Evolutionary conservation across 2,113 vertebrate species (phyloP), one percentile per base, ranked within the genome.

Genomic region (Varanus salvator): DNA sequence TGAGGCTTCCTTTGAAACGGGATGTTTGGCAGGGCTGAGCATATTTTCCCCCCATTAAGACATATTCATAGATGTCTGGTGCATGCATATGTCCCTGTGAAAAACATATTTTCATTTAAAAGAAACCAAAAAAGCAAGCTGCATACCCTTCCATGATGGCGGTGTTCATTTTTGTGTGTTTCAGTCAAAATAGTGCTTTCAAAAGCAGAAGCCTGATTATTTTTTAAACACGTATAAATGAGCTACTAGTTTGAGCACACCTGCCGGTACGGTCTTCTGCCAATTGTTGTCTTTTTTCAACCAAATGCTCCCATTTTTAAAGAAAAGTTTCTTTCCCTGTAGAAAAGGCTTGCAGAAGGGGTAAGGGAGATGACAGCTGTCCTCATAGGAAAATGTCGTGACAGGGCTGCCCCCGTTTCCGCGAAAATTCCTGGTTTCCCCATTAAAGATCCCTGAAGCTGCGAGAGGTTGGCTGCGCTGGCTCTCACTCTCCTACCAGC

Each of bases 301-400:
- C 75, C 74, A 85, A 89, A 77, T 78, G 83, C 50, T 71, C 23
- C 44, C 44, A 31, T 71, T 86, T 69, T 69, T 71, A 17, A 27
- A 44, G 38, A 44, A 8, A 69, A 71, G 29, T 25, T 25, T n/a
- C 69, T 69, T 8, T 78, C 23, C 69, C 64, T 52, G 25, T 71
- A 23, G 83, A 85, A 57, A 86, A 86, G 50, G 23, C 21, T 52
- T 80, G 71, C 66, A 80, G 8, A 57, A 90, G 50, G 54, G 50
- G 44, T 71, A 85, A 85, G 48, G 64, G 68, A 90, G 80, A 8
- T 90, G 88, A 85, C 75, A 90, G 83, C 83, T 90, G 83, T 85
- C 83, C 85, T 57, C 88, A 90, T 6, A 4, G 64, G 48, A 80
- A 82, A 88, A 90, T 85, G 88, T 85, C 83, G 85, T 50, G 72